These are phyloP conservation scores for Standfussiana lucernea DNA, from an alignment of 2,888 invertebrate species.

Conservation along the genomic window DNA sequence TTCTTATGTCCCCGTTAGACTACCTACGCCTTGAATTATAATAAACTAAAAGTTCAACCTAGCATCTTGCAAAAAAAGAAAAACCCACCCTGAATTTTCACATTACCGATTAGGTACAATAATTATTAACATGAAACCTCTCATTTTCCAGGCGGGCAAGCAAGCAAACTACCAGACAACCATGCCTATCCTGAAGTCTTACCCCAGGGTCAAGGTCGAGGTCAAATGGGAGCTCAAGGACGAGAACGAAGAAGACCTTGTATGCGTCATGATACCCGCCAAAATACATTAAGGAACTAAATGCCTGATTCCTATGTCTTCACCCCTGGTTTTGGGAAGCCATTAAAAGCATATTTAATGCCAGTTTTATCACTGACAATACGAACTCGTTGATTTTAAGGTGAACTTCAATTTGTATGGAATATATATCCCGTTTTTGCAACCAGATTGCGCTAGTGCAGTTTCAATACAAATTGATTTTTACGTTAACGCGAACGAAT, in stretches of 20 bases:
- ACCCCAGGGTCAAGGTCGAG: conserved; percentile 93
- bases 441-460: not conserved
- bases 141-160: conserved; percentile 81
- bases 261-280: conserved; percentile 93
- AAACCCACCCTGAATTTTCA: not conserved
- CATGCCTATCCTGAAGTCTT: conserved; percentile 92
- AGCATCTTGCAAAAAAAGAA: not conserved
- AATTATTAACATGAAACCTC: conserved; percentile 14
- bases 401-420: not conserved
- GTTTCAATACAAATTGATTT: not conserved
- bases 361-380: not conserved
- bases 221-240: conserved; percentile 94
- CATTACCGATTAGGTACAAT: not conserved
- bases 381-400: not conserved
- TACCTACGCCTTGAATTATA: not conserved
- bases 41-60: too few species aligned
- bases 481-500: not conserved
- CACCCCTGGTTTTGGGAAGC: conserved; percentile 10
- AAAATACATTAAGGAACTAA: conserved; percentile 86
- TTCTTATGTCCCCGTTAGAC: not conserved
- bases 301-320: conserved; percentile 19
- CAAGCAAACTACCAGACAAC: conserved; percentile 87
- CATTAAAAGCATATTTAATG: not conserved
- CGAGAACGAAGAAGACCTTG: conserved; percentile 91
- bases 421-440: not conserved